Conservation (phyloP, 2,797 vertebrate genomes). For the Rhinophrynus dorsalis region DNA sequence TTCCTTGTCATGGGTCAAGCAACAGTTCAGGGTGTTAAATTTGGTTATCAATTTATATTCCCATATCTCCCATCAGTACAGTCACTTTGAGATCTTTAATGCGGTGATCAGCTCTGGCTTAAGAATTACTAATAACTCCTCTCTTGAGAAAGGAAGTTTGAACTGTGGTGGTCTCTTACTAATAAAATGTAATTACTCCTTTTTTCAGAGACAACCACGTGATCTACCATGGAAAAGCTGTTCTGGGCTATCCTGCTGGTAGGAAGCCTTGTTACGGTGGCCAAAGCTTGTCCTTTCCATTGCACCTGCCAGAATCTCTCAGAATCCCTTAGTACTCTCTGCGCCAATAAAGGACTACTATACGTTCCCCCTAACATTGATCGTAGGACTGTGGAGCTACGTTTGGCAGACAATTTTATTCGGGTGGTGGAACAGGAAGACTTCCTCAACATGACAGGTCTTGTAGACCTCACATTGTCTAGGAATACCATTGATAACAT, state of each 20-base stretch:
- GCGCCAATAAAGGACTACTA: constrained; percentile 89
- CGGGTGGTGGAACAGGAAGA: constrained; percentile 78
- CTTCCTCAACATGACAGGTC: constrained; percentile 88
- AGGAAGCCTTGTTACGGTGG: constrained; percentile 58
- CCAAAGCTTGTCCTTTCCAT: constrained; percentile 84
- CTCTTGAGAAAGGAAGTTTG: too few species aligned
- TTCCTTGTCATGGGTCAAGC: too few species aligned
- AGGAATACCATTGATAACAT: constrained; percentile 87
- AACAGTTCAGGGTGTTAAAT: too few species aligned
- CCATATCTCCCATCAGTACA: too few species aligned
- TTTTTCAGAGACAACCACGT: constrained; percentile 11
- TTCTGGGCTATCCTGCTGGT: constrained; percentile 62
- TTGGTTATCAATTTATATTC: too few species aligned
- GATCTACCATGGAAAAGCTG: constrained; percentile 61
- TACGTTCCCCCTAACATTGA: constrained; percentile 89
- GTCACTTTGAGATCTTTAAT: too few species aligned
- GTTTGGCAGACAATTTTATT: constrained; percentile 91
- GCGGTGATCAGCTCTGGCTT: too few species aligned
- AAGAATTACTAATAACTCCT: too few species aligned
- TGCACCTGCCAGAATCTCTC: constrained; percentile 92
- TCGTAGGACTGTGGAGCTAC: constrained; percentile 87
- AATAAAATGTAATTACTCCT: neutral
- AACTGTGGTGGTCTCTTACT: neutral
- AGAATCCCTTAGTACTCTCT: constrained; percentile 89
- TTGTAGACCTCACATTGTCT: constrained; percentile 89